A percentile compares a stretch with the other conserved stretches of the same genome.
phyloP scores from a whole-genome alignment of 2,113 vertebrate genomes.

The Prionailurus viverrinus region DNA sequence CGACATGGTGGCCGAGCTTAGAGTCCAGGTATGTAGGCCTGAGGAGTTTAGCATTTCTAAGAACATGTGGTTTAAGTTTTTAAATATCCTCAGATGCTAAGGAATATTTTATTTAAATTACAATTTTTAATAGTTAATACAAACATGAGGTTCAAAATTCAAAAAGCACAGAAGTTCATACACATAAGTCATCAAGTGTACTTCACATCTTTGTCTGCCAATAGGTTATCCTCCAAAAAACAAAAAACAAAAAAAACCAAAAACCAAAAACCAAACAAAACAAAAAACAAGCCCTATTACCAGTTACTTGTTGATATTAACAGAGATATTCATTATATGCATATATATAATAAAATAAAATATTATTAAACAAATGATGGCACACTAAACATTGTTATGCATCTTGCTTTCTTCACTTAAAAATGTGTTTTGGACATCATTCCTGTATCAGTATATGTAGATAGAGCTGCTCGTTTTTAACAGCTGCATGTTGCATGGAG shows the following conservation, averaged over 20 bases:
- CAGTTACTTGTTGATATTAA: background rate
- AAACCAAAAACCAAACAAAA: no score
- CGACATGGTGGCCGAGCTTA: background rate
- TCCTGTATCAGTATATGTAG: background rate
- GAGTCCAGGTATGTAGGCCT: background rate
- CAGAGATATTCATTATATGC: background rate
- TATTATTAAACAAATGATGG: background rate
- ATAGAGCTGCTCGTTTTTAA: background rate
- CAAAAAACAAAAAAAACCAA: accelerated
- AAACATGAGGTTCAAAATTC: background rate
- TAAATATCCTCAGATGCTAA: conserved; percentile 9
- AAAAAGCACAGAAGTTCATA: background rate
- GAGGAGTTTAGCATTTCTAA: background rate
- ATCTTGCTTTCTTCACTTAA: background rate
- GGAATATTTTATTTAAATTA: background rate
- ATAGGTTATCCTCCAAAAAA: background rate
- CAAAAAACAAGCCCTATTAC: background rate
- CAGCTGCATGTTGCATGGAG: background rate
- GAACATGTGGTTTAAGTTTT: background rate
- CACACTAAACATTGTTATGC: background rate
- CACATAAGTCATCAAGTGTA: background rate
- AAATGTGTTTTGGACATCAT: background rate
- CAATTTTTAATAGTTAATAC: conserved; percentile 9
- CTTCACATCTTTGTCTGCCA: background rate
- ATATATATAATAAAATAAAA: background rate